Percentiles rank a stretch among this genome's conserved stretches.
phyloP scores from a whole-genome alignment of 2,797 vertebrate species.

The Clarias pachynema region DNA sequence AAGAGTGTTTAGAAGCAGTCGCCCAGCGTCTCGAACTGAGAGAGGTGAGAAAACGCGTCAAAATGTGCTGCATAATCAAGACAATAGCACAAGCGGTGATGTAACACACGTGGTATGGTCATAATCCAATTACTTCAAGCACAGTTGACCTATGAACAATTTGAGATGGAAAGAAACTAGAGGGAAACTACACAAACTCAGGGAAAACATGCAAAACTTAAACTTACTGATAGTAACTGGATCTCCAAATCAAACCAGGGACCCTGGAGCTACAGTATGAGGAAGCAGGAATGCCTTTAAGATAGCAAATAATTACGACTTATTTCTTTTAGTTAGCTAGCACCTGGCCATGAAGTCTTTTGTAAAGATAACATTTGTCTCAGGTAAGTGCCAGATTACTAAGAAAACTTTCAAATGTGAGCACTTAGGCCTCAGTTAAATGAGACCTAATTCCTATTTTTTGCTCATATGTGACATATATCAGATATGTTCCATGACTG shows the following conservation, averaged over 20 bases:
- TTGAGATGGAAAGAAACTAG: neutral
- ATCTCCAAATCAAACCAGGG: neutral
- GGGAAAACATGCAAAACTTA: too few species aligned
- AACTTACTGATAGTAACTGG: neutral
- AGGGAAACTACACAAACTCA: neutral
- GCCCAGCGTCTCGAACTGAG: constrained; percentile 81
- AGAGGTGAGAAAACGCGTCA: constrained; percentile 33
- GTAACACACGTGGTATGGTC: neutral
- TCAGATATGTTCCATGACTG: too few species aligned
- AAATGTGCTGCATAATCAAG: neutral
- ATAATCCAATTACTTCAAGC: neutral
- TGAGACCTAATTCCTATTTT: too few species aligned
- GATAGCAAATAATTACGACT: neutral
- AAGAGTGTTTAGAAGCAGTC: constrained; percentile 94
- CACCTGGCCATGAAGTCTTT: neutral
- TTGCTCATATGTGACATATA: too few species aligned
- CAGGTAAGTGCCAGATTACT: too few species aligned
- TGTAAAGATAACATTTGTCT: neutral
- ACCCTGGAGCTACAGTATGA: neutral
- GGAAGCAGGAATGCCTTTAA: neutral
- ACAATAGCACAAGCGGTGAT: neutral
- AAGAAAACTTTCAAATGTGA: too few species aligned
- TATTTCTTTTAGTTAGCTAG: neutral
- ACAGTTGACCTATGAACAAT: neutral
- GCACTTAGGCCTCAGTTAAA: too few species aligned